A percentile compares a stretch with the other conserved stretches of the same genome.
These are phyloP conservation scores for Megaceryle maxima DNA, from an alignment of 2,113 vertebrate species.

Conservation along the genomic window DNA sequence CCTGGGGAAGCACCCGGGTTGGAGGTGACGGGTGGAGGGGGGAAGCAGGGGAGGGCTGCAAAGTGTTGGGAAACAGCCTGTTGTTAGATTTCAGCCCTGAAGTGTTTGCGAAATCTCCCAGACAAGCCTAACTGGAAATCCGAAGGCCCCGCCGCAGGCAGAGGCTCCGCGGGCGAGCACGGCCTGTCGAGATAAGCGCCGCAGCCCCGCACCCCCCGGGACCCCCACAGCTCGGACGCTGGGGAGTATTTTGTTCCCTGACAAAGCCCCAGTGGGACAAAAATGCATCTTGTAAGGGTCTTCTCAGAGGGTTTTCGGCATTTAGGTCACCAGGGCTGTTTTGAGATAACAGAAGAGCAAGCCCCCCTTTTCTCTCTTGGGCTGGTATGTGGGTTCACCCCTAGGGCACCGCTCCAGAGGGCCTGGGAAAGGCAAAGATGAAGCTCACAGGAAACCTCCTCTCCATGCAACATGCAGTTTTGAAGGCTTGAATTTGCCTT, in stretches of 20 bases:
- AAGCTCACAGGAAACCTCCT: not conserved
- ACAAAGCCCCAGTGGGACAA: not conserved
- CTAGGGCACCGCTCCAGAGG: not conserved
- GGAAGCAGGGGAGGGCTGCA: not conserved
- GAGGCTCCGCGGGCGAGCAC: not conserved
- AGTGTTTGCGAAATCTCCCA: constrained; percentile 66
- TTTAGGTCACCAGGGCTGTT: not conserved
- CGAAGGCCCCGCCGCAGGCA: not conserved
- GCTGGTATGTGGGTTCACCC: constrained; percentile 38
- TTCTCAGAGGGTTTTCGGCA: not conserved
- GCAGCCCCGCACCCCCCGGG: not conserved
- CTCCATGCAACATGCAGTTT: not conserved
- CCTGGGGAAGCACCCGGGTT: rapidly evolving
- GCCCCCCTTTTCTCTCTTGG: not conserved
- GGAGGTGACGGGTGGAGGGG: not conserved
- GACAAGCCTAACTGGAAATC: not conserved
- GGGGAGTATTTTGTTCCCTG: not conserved
- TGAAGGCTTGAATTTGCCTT: not conserved
- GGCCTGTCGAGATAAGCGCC: constrained; percentile 25
- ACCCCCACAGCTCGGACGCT: not conserved
- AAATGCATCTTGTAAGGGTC: constrained; percentile 10
- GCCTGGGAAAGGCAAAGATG: not conserved
- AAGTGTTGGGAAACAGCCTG: constrained; percentile 62
- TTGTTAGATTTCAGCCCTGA: constrained; percentile 58
- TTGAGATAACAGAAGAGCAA: not conserved